These are phyloP conservation scores for Corella eumyota DNA, from an alignment of 23 tunicate genomes.

Conservation along the genomic window DNA sequence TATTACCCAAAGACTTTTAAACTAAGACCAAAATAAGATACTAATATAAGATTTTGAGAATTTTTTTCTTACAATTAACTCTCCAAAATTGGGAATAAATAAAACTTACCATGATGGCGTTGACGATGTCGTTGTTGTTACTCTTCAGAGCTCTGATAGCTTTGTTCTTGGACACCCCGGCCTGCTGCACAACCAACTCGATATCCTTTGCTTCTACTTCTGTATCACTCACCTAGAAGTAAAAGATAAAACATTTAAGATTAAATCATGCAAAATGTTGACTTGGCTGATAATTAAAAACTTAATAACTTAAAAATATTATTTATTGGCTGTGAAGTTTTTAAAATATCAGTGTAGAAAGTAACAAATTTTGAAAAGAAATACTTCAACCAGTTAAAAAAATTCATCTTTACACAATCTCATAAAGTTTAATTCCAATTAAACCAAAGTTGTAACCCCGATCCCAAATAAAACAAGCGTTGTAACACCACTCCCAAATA, in stretches of 20 bases:
- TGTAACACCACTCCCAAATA: no score
- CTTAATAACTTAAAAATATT: neutral
- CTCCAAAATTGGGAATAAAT: no score
- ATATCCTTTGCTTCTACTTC: conserved; percentile 95
- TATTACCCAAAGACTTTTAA: no score
- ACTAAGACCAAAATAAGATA: no score
- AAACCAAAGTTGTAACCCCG: no score
- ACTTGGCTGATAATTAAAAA: neutral
- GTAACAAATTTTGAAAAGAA: neutral
- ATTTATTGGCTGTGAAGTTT: neutral
- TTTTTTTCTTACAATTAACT: no score
- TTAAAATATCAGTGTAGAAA: neutral
- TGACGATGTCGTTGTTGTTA: conserved; percentile 92
- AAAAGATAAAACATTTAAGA: neutral
- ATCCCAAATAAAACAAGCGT: no score
- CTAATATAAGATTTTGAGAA: no score
- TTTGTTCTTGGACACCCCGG: conserved; percentile 66
- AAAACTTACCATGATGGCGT: conserved; percentile 95
- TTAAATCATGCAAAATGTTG: no score
- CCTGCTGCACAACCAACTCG: conserved; percentile 99
- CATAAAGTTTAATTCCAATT: no score
- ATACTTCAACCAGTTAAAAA: neutral
- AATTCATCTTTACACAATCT: no score
- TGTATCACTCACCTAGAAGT: conserved; percentile 50
- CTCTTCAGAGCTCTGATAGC: conserved; percentile 89